Evolutionary conservation across 64 coral and sea anemone genomes (phyloP).

Genomic region (Hydrozoanthus tunicans): DNA sequence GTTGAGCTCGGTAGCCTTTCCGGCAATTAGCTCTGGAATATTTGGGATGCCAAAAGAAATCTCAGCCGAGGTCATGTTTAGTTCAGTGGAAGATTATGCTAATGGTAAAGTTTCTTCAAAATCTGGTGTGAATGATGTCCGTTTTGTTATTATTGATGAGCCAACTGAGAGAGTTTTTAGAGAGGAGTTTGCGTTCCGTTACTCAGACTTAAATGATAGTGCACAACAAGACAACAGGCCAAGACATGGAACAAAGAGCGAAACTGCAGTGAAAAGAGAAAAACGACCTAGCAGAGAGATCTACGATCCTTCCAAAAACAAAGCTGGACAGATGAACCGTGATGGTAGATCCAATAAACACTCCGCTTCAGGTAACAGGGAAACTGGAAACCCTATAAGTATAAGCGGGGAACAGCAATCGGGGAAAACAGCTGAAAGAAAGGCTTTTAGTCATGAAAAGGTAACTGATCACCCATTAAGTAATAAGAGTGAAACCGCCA

Average conservation of each 20-base stretch:
- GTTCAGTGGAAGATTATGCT: slow-evolving; percentile 61
- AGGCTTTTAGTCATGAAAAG: slow-evolving; percentile 4
- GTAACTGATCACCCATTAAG: not conserved
- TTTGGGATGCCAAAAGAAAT: slow-evolving; percentile 69
- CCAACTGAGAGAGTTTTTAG: slow-evolving; percentile 57
- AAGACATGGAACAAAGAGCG: not conserved
- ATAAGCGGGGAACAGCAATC: not conserved
- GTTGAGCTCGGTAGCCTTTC: slow-evolving; percentile 63
- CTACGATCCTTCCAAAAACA: not conserved
- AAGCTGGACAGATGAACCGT: not conserved
- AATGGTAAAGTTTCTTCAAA: not conserved
- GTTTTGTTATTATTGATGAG: slow-evolving; percentile 74
- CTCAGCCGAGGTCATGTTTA: slow-evolving; percentile 65
- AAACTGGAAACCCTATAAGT: not conserved
- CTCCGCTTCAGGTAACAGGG: not conserved
- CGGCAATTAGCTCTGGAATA: slow-evolving; percentile 75
- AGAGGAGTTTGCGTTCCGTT: slow-evolving; percentile 44
- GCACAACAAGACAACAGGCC: not conserved
- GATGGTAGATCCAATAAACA: not conserved
- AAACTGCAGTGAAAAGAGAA: not conserved
- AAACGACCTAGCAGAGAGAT: no score
- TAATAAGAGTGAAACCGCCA: not conserved
- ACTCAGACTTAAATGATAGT: not conserved
- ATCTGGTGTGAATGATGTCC: slow-evolving; percentile 46
- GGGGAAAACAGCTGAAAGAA: not conserved